A percentile compares a stretch with the other conserved stretches of the same genome.
phyloP scores from a whole-genome alignment of 2,797 vertebrate genomes.

The Tokudaia tokunoshimensis region DNA sequence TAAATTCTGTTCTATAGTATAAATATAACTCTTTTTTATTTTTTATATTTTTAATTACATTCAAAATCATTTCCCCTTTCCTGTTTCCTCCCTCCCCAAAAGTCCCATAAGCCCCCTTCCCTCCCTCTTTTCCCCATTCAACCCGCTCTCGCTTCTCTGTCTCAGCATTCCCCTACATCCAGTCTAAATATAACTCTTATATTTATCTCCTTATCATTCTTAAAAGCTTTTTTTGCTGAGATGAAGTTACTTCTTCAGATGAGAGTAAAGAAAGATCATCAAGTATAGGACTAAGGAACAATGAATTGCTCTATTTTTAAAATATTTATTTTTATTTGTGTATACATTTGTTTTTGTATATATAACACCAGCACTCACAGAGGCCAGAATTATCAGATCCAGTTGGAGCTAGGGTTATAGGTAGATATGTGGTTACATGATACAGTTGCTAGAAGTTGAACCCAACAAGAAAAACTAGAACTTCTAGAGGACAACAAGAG shows the following conservation, averaged over 20 bases:
- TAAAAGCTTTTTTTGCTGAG: background rate
- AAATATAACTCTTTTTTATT: background rate
- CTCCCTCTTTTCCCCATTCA: too few species aligned
- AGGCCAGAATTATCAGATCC: background rate
- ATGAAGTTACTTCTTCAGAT: slow-evolving; percentile 26
- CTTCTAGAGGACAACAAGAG: background rate
- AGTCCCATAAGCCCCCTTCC: too few species aligned
- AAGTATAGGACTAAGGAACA: background rate
- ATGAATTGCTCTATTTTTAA: background rate
- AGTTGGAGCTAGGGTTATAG: background rate
- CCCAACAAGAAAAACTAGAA: background rate
- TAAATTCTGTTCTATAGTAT: background rate
- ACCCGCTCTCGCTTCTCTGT: too few species aligned
- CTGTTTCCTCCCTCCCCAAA: too few species aligned
- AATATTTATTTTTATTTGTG: background rate
- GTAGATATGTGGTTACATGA: background rate
- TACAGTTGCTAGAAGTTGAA: background rate
- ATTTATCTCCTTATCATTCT: background rate
- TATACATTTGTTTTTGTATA: background rate
- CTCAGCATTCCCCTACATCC: too few species aligned
- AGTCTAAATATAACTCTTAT: background rate
- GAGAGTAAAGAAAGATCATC: background rate
- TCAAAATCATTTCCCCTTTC: too few species aligned
- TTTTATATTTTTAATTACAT: too few species aligned
- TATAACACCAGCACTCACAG: background rate